Percentiles rank a stretch among this genome's conserved stretches.
phyloP scores from a whole-genome alignment of 2,888 invertebrate genomes.

The Acleris literana region DNA sequence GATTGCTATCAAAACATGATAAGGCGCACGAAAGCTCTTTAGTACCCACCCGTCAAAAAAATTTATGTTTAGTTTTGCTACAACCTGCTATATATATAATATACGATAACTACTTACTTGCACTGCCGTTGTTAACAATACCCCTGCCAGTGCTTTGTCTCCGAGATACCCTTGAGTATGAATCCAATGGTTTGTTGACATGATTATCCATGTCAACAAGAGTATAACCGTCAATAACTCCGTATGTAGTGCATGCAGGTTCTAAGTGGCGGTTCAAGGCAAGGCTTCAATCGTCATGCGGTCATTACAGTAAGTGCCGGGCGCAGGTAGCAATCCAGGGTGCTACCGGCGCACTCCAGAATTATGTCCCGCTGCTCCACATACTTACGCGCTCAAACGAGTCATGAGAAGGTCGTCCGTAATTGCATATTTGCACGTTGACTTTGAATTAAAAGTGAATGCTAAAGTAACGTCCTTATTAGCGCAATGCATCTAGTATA shows the following conservation, averaged over 20 bases:
- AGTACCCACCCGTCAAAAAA: too few species aligned
- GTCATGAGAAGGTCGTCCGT: constrained; percentile 30
- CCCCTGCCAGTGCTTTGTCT: too few species aligned
- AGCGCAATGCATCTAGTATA: too few species aligned
- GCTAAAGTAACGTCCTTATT: background rate
- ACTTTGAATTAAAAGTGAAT: constrained; percentile 4
- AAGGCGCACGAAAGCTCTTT: too few species aligned
- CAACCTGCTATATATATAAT: background rate
- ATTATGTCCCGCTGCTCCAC: constrained; percentile 76
- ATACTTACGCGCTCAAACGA: constrained; percentile 43
- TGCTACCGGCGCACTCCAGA: constrained; percentile 26
- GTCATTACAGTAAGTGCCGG: constrained; percentile 53
- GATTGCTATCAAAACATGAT: too few species aligned
- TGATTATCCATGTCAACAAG: constrained; percentile 48
- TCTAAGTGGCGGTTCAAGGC: constrained; percentile 31
- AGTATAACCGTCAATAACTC: constrained; percentile 40
- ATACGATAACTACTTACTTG: too few species aligned
- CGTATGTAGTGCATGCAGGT: constrained; percentile 35
- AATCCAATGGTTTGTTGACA: constrained; percentile 9
- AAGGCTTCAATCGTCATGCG: constrained; percentile 42
- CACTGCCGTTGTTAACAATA: too few species aligned
- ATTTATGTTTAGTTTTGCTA: too few species aligned
- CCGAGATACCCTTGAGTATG: background rate
- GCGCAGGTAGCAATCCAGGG: constrained; percentile 39
- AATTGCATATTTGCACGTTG: constrained; percentile 2